Conservation (phyloP, 2,113 vertebrate species). For the Tyrannus savana region DNA sequence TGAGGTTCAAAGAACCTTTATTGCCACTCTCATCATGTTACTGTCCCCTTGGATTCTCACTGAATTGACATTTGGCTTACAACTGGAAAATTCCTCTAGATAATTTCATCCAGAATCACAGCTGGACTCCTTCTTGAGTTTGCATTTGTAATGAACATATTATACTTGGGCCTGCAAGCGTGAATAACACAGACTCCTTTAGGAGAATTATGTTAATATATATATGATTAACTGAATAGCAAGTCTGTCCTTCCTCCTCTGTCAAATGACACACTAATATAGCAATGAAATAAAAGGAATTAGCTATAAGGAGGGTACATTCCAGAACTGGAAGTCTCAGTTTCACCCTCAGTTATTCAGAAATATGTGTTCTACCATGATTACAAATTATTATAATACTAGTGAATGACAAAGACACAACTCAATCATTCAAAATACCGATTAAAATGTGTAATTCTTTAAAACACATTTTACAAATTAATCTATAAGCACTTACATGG, state of each 20-base stretch:
- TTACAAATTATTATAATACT: neutral
- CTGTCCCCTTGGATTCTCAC: neutral
- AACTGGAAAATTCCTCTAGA: neutral
- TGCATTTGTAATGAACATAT: neutral
- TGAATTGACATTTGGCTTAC: neutral
- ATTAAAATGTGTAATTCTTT: neutral
- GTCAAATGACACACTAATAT: neutral
- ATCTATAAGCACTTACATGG: neutral
- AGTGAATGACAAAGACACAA: neutral
- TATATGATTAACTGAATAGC: neutral
- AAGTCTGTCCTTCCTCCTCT: neutral
- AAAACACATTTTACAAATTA: neutral
- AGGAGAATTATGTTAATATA: neutral
- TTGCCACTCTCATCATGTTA: neutral
- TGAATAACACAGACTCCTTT: neutral
- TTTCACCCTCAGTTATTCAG: neutral
- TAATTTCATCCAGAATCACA: neutral
- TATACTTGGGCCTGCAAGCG: neutral
- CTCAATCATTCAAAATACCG: neutral
- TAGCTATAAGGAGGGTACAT: accelerated
- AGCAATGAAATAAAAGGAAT: neutral
- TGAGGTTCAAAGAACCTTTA: neutral
- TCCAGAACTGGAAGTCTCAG: neutral
- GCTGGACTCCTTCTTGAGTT: neutral
- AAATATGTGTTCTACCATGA: neutral